Conservation (phyloP, 2,888 invertebrate species). For the Ornithoptera priamus region DNA sequence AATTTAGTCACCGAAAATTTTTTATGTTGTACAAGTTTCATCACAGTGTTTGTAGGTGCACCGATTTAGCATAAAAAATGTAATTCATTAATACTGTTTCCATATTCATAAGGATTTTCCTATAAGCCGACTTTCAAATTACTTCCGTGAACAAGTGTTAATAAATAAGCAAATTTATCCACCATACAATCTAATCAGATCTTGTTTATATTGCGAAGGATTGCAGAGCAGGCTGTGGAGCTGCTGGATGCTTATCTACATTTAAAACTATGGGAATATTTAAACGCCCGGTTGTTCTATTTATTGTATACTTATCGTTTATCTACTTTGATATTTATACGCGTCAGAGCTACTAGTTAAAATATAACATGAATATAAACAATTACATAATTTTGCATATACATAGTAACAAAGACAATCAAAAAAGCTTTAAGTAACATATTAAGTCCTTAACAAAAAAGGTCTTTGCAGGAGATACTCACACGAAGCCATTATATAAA, state of each 20-base stretch:
- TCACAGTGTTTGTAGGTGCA: too few species aligned
- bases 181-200: slow-evolving; percentile 66
- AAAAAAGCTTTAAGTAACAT: slow-evolving; percentile 18
- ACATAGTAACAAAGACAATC: too few species aligned
- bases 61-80: too few species aligned
- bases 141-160: slow-evolving; percentile 54
- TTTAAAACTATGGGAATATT: slow-evolving; percentile 67
- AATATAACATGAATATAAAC: too few species aligned
- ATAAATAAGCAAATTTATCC: slow-evolving; percentile 72
- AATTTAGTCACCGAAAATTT: too few species aligned
- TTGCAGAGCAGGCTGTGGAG: slow-evolving; percentile 43
- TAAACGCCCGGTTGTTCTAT: slow-evolving; percentile 59
- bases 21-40: too few species aligned
- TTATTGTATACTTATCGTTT: slow-evolving; percentile 67
- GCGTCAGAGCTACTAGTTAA: slow-evolving; percentile 60
- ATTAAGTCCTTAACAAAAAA: slow-evolving; percentile 49
- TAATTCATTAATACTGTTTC: too few species aligned
- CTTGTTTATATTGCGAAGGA: slow-evolving; percentile 70
- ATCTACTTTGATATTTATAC: slow-evolving; percentile 58
- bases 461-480: slow-evolving; percentile 63
- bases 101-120: too few species aligned
- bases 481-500: slow-evolving; percentile 68
- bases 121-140: slow-evolving; percentile 34
- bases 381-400: too few species aligned
- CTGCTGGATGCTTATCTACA: slow-evolving; percentile 48